Evolutionary conservation across 2,113 vertebrate genomes (phyloP), one percentile per base, ranked within the genome.

Genomic region (Corydoras maculifer): DNA sequence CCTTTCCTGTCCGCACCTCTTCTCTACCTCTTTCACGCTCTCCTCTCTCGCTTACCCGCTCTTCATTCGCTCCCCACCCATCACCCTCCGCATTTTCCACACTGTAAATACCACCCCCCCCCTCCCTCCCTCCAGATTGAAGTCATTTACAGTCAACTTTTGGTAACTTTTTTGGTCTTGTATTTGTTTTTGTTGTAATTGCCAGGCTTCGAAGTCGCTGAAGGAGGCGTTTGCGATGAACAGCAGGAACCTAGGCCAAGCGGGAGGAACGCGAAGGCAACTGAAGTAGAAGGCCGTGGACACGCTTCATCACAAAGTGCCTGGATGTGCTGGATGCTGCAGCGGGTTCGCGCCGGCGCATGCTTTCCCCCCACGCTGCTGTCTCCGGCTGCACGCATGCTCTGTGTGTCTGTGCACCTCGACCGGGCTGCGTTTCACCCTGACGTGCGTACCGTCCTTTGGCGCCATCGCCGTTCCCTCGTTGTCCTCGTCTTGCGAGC

Each of bases 361-460:
- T 55, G 62, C 58, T 62, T 76, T 65, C 66, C 61, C 49, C 65
- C 67, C 58, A 73, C 65, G 15, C 68, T 62, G 71, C 75, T 64
- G 75, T 72, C 68, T 68, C 35, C 32, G n/a, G 62, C 74, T 61
- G 57, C 68, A 69, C 31, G 71, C 83, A 78, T 80, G 79, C 78
- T 74, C 77, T 81, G 79, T 73, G 35, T 51, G 62, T 75, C 72
- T 76, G 76, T 74, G 84, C 83, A 86, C 86, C 87, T 87, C 85
- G 85, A 82, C 83, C 69, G 74, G 75, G 80, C 84, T 82, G 58
- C 85, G 81, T 86, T 85, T 85, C 79, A 81, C 74, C 72, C 77
- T 80, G 82, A 84, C 83, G 83, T 75, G 76, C 81, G 82, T 81
- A 79, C 74, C 80, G 74, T 77, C 83, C 73, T 77, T 77, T 78